Conservation (phyloP, 1,140 invertebrate species). For the Brachionus plicatilis region DNA sequence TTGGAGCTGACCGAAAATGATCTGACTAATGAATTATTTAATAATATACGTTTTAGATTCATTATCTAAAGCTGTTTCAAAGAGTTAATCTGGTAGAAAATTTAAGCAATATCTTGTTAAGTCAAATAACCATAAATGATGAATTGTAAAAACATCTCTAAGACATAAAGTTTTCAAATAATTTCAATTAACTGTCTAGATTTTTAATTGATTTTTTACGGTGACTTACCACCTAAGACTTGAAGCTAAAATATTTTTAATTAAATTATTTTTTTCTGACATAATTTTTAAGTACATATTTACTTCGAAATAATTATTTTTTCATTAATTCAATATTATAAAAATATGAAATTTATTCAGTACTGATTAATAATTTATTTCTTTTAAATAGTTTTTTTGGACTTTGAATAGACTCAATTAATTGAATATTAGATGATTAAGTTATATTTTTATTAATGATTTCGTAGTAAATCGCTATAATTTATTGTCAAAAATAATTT, state of each 20-base stretch:
- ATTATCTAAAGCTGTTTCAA: background rate
- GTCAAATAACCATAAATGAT: background rate
- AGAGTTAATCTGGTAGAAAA: background rate
- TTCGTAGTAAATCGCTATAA: background rate
- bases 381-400: background rate
- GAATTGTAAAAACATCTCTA: background rate
- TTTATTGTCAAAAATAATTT: background rate
- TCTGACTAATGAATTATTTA: background rate
- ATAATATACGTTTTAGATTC: constrained; percentile 3
- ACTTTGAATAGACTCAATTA: background rate
- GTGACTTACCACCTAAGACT: background rate
- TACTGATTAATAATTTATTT: background rate
- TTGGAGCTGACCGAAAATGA: background rate
- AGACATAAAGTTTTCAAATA: background rate
- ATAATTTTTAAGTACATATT: background rate
- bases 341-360: background rate
- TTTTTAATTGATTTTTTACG: background rate
- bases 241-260: background rate
- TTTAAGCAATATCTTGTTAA: background rate
- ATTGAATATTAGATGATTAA: background rate
- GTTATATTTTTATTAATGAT: background rate
- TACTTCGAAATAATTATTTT: background rate
- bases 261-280: background rate
- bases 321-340: background rate
- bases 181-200: background rate